Conservation (phyloP, 2,888 invertebrate species). For the Teleogryllus oceanicus region DNA sequence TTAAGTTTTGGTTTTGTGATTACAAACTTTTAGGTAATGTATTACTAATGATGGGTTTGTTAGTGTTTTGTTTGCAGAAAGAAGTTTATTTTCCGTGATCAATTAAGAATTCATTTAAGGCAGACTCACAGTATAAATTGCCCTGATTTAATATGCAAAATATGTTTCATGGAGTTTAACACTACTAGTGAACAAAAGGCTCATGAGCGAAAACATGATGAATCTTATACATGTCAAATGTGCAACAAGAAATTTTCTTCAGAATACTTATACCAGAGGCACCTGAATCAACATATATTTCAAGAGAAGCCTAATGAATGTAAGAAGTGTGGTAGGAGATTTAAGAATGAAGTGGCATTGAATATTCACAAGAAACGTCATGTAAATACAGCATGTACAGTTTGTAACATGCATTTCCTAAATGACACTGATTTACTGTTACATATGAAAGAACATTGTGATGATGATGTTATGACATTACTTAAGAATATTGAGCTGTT, state of each 20-base stretch:
- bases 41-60: constrained; percentile 21
- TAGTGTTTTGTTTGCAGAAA: constrained; percentile 37
- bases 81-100: constrained; percentile 29
- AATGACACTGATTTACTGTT: constrained; percentile 28
- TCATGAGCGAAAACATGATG: constrained; percentile 36
- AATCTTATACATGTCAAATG: constrained; percentile 30
- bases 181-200: constrained; percentile 34
- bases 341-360: constrained; percentile 23
- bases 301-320: constrained; percentile 32
- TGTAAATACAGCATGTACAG: constrained; percentile 19
- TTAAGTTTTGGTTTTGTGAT: not conserved
- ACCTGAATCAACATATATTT: constrained; percentile 31
- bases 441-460: constrained; percentile 27
- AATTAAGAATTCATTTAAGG: constrained; percentile 32
- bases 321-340: constrained; percentile 33
- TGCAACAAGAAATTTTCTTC: constrained; percentile 33
- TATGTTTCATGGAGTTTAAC: constrained; percentile 37
- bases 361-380: constrained; percentile 28
- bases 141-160: constrained; percentile 36
- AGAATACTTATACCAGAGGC: constrained; percentile 31
- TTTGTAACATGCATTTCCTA: constrained; percentile 26
- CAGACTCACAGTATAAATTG: constrained; percentile 34
- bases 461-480: constrained; percentile 21
- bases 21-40: not conserved
- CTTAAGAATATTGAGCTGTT: constrained; percentile 21